phyloP scores from a whole-genome alignment of 64 coral and sea anemone species.

The Actinia tenebrosa region DNA sequence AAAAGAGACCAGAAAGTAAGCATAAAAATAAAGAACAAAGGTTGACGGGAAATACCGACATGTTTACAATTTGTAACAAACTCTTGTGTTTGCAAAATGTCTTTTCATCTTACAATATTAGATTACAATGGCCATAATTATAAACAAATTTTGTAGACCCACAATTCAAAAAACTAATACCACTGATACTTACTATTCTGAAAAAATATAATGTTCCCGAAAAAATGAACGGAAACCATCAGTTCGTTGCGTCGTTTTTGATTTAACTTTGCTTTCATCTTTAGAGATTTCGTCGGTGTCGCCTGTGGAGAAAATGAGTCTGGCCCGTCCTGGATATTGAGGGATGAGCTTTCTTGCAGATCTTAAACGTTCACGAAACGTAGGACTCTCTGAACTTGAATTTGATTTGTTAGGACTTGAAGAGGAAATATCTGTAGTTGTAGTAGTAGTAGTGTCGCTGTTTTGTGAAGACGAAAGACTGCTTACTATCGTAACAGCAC shows the following conservation, averaged over 20 bases:
- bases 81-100: too few relatives aligned
- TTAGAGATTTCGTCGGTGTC: slow-evolving; percentile 32
- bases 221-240: slow-evolving; percentile 46
- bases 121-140: not conserved
- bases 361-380: slow-evolving; percentile 64
- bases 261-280: slow-evolving; percentile 32
- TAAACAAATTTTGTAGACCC: not conserved
- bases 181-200: slow-evolving; percentile 66
- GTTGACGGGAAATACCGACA: not conserved
- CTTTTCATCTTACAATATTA: too few relatives aligned
- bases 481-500: not conserved
- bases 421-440: not conserved
- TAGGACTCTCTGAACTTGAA: slow-evolving; percentile 35
- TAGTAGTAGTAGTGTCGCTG: not conserved
- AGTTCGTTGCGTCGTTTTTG: not conserved
- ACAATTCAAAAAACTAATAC: not conserved
- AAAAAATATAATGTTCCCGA: slow-evolving; percentile 59
- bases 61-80: not conserved
- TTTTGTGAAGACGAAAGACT: not conserved
- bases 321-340: slow-evolving; percentile 50
- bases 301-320: slow-evolving; percentile 33
- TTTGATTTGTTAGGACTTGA: not conserved
- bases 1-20: not conserved
- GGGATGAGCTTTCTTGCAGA: slow-evolving; percentile 58
- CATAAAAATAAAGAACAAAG: slow-evolving; percentile 24